Evolutionary conservation across 2,113 vertebrate genomes (phyloP).

Genomic region (Calidris pugnax): DNA sequence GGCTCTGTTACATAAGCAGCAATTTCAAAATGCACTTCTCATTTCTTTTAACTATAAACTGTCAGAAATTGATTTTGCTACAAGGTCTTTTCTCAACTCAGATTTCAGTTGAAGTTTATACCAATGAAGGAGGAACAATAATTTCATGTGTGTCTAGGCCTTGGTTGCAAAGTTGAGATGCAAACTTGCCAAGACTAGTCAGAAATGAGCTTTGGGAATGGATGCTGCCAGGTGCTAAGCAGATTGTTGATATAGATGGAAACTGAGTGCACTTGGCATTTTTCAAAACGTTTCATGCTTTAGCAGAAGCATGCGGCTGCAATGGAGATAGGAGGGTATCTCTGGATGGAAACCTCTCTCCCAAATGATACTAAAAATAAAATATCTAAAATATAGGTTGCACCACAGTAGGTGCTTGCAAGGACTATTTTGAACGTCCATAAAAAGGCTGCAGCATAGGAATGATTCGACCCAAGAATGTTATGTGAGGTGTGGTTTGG

Average conservation of each 20-base stretch:
- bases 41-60: conserved; percentile 39
- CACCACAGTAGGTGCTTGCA: not conserved
- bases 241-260: not conserved
- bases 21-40: conserved; percentile 50
- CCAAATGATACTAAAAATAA: not conserved
- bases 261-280: not conserved
- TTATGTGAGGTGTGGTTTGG: not conserved
- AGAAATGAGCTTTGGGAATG: not conserved
- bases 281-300: not conserved
- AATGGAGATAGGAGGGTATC: not conserved
- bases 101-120: not conserved
- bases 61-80: conserved; percentile 1
- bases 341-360: not conserved
- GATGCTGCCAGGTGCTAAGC: not conserved
- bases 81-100: not conserved
- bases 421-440: not conserved
- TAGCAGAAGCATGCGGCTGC: not conserved
- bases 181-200: not conserved
- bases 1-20: conserved; percentile 70
- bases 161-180: not conserved
- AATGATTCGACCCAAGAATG: not conserved
- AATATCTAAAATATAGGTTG: not conserved
- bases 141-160: accelerated
- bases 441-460: not conserved
- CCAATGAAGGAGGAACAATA: not conserved